Conservation (phyloP, 2,888 invertebrate species). For the Smittia sp. region DNA sequence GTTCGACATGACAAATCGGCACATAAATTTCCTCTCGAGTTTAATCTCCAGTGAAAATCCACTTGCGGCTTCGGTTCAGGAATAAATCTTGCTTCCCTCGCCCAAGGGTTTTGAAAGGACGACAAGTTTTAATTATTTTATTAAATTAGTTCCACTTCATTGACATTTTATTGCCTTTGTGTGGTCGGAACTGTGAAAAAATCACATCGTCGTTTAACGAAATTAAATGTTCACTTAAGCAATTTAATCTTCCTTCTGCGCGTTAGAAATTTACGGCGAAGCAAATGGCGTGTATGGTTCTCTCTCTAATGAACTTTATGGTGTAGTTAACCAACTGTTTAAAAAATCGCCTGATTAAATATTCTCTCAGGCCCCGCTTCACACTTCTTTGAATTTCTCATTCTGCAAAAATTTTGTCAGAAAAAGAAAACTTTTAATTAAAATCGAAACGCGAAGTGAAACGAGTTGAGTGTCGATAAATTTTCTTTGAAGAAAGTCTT, state of each 20-base stretch:
- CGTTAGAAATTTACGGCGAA: not conserved
- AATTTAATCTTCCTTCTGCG: conserved; percentile 12
- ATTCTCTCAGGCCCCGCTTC: conserved; percentile 27
- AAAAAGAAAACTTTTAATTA: conserved; percentile 17
- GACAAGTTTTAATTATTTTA: conserved; percentile 39
- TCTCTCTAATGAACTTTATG: conserved; percentile 28
- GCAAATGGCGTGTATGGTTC: not conserved
- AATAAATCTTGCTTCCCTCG: not conserved
- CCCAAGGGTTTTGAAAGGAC: not conserved
- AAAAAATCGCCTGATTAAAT: conserved; percentile 25
- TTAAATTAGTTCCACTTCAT: conserved; percentile 38
- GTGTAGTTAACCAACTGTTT: conserved; percentile 13
- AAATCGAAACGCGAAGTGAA: conserved; percentile 1
- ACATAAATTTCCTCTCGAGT: conserved; percentile 17
- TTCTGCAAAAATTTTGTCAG: not conserved
- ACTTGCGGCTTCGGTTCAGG: conserved; percentile 1
- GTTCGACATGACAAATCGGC: conserved; percentile 24
- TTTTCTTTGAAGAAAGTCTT: not conserved
- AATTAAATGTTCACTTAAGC: conserved; percentile 26
- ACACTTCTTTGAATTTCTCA: conserved; percentile 9
- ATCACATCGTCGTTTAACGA: conserved; percentile 5
- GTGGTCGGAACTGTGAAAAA: conserved; percentile 1
- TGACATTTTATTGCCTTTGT: conserved; percentile 35
- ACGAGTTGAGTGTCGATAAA: conserved; percentile 13
- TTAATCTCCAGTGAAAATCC: conserved; percentile 16